Conservation (phyloP, 2,113 vertebrate genomes). For the Phyllostomus hastatus region DNA sequence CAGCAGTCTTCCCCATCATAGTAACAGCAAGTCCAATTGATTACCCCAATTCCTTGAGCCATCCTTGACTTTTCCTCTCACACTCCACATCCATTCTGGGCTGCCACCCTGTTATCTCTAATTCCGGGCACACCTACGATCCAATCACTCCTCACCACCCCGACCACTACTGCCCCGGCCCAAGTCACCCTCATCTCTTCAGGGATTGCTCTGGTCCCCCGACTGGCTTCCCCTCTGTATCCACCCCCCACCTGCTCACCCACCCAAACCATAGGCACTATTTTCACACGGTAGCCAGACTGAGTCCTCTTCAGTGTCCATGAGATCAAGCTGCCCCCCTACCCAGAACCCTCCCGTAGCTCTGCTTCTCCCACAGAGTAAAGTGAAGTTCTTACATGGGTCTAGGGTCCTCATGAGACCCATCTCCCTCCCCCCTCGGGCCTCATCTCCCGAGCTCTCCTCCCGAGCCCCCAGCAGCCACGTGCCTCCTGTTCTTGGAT, state of each 20-base stretch:
- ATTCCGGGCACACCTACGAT: not conserved
- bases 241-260: not conserved
- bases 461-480: rapidly evolving
- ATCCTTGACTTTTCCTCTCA: not conserved
- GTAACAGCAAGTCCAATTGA: not conserved
- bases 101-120: not conserved
- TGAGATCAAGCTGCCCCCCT: too few species aligned
- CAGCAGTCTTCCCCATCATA: not conserved
- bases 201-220: not conserved
- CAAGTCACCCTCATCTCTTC: not conserved
- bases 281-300: not conserved
- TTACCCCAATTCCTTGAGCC: not conserved
- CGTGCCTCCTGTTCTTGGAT: not conserved
- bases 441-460: not conserved
- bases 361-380: not conserved
- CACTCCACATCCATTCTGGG: not conserved
- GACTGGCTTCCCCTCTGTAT: not conserved
- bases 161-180: too few species aligned
- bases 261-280: not conserved
- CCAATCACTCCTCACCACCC: not conserved
- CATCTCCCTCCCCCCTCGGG: too few species aligned
- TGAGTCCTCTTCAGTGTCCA: too few species aligned
- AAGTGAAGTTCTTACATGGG: not conserved
- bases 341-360: rapidly evolving
- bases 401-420: not conserved